Conservation (phyloP, 1,140 invertebrate species). For the Manduca sexta region DNA sequence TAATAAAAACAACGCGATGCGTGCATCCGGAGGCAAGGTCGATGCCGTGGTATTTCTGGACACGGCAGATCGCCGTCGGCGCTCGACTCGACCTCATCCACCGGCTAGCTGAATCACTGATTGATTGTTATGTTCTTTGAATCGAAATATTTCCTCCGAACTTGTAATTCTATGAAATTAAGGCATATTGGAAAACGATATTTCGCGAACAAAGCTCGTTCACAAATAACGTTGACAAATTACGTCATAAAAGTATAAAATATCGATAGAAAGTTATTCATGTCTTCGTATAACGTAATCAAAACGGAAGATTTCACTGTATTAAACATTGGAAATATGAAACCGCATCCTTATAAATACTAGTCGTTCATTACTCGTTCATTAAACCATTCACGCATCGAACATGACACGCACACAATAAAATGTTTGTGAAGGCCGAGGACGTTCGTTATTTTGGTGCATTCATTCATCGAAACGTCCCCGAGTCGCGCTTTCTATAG, state of each 20-base stretch:
- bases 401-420: constrained; percentile 5
- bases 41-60: constrained; percentile 64
- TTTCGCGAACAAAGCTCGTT: no score
- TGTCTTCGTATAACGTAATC: no score
- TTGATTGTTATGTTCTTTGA: constrained; percentile 52
- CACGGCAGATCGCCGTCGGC: constrained; percentile 36
- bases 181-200: no score
- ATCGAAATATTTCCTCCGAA: constrained; percentile 50
- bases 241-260: no score
- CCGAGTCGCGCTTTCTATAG: constrained; percentile 28
- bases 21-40: constrained; percentile 62
- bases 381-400: constrained; percentile 2
- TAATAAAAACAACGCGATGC: constrained; percentile 59
- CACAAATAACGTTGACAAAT: no score
- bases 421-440: constrained; percentile 35
- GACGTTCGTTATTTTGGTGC: constrained; percentile 46
- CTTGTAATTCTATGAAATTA: constrained; percentile 10
- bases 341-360: no score
- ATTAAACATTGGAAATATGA: no score
- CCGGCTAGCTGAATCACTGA: constrained; percentile 46
- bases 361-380: neutral
- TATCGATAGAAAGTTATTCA: no score
- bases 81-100: constrained; percentile 40
- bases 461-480: constrained; percentile 45
- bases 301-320: no score